Conservation (phyloP, 53 echinoderm and acorn worm genomes). For the Temnopleurus reevesii region DNA sequence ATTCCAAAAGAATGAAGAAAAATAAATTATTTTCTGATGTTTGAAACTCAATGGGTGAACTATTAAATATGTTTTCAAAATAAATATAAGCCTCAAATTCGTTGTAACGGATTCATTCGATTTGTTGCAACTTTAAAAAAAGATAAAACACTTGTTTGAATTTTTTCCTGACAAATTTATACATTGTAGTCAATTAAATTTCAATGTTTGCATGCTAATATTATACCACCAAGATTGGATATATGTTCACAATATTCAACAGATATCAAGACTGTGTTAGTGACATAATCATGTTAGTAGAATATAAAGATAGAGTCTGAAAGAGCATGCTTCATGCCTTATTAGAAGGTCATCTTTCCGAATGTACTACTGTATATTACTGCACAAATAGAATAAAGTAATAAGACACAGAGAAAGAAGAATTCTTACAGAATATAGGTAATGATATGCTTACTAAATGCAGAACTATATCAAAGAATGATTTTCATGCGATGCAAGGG, state of each 20-base stretch:
- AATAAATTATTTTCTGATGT: too few relatives aligned
- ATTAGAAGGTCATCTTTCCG: background rate
- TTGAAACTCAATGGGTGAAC: too few relatives aligned
- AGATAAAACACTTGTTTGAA: background rate
- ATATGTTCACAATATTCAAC: slow-evolving; percentile 25
- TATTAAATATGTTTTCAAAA: too few relatives aligned
- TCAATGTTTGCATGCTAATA: slow-evolving; percentile 27
- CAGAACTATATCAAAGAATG: background rate
- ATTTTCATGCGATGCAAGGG: background rate
- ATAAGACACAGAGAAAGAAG: slow-evolving; percentile 44
- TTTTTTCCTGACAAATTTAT: background rate
- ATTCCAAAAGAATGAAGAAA: too few relatives aligned
- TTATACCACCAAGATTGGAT: slow-evolving; percentile 5
- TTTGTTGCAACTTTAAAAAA: too few relatives aligned
- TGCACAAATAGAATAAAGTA: background rate
- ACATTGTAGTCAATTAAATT: slow-evolving; percentile 14
- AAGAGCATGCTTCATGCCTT: slow-evolving; percentile 45
- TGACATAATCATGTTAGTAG: slow-evolving; percentile 52
- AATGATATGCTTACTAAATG: slow-evolving; percentile 10
- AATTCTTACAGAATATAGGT: background rate
- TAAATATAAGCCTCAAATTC: too few relatives aligned
- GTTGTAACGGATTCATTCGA: too few relatives aligned
- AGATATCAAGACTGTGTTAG: slow-evolving; percentile 34
- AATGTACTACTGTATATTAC: slow-evolving; percentile 11
- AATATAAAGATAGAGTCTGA: background rate